Percentiles rank a stretch among this genome's conserved stretches.
Evolutionary conservation across 2,888 invertebrate genomes (phyloP).

Genomic region (Caradrina kadenii): DNA sequence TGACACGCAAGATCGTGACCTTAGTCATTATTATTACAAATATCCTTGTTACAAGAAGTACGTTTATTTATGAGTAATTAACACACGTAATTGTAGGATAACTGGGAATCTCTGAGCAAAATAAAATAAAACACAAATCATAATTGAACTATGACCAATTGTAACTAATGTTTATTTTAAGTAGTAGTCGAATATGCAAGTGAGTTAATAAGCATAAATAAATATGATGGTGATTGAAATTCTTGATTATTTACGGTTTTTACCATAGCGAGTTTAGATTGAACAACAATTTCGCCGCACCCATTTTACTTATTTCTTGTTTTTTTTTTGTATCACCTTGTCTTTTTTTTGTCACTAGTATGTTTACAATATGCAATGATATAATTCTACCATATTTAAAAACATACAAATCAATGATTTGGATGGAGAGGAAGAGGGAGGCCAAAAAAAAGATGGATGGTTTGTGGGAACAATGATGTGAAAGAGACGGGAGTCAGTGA

Average conservation of each 20-base stretch:
- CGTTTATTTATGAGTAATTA: constrained; percentile 43
- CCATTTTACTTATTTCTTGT: not conserved
- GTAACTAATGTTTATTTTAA: not conserved
- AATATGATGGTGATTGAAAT: constrained; percentile 12
- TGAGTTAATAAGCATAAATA: constrained; percentile 23
- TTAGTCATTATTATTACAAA: constrained; percentile 52
- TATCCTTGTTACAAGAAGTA: constrained; percentile 46
- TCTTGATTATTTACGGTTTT: constrained; percentile 17
- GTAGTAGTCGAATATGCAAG: not conserved
- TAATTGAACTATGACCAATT: constrained; percentile 13
- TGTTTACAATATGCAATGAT: too few species aligned
- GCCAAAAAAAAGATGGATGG: too few species aligned
- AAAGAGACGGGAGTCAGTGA: too few species aligned
- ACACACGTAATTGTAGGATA: constrained; percentile 26
- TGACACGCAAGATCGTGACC: constrained; percentile 35
- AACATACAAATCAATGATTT: too few species aligned
- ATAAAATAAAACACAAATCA: constrained; percentile 7
- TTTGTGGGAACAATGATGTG: too few species aligned
- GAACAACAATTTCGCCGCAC: not conserved
- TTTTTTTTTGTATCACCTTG: too few species aligned
- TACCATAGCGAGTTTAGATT: not conserved
- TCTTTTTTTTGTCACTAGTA: too few species aligned
- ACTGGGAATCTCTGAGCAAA: constrained; percentile 12
- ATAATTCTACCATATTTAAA: too few species aligned
- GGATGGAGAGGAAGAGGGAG: too few species aligned